Base-by-base conservation (phyloP, 2,888 invertebrate genomes). In the Caenorhabditis sulstoni region DNA sequence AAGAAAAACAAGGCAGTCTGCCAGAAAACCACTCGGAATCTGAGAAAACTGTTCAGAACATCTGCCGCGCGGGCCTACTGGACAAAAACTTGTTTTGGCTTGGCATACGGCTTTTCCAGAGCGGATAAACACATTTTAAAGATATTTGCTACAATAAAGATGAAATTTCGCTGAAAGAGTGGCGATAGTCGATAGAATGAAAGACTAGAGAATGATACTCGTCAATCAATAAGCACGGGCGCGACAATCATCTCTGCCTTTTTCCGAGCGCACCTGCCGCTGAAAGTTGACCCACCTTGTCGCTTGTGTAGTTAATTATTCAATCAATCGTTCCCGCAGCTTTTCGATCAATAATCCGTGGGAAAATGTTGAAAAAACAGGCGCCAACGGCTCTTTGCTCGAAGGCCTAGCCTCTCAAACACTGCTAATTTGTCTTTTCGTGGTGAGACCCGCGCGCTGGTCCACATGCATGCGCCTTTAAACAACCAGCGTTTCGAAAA, bases 351-450 rank as follows among this genome's bases (percentile, higher is more conserved):
- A 50, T 39, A 58, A 68, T 41, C 58, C 45, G 20, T 18, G 22
- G 0, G 41, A 44, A 64, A 62, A 50, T 22, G 5, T n/a, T 37
- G 49, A 49, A 16, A 62, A 64, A 71, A 45, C 45, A 55, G 44
- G 16, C 50, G 53, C 47, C 11, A 53, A 52, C 37, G 23, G 53
- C 52, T 35, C 44, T 50, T 35, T 62, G 61, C 62, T 61, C 55
- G 37, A 3, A 16, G 14, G 16, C n/a, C 22, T 18, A 12, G 4
- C 37, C 41, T 49, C 47, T 49, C 57, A 18, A 62, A 53, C 61
- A 57, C 62, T 55, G 45, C 62, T 71, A 71, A 71, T 57, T 67
- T 64, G 49, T 41, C 5, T 23, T 23, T 49, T 71, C 71, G 71
- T 20, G 47, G 47, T 57, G 71, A 71, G 71, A 71, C 71, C 71